A percentile compares a stretch with the other conserved stretches of the same genome.
phyloP scores from a whole-genome alignment of 2,113 vertebrate genomes.

The Gnathonemus longibarbis region DNA sequence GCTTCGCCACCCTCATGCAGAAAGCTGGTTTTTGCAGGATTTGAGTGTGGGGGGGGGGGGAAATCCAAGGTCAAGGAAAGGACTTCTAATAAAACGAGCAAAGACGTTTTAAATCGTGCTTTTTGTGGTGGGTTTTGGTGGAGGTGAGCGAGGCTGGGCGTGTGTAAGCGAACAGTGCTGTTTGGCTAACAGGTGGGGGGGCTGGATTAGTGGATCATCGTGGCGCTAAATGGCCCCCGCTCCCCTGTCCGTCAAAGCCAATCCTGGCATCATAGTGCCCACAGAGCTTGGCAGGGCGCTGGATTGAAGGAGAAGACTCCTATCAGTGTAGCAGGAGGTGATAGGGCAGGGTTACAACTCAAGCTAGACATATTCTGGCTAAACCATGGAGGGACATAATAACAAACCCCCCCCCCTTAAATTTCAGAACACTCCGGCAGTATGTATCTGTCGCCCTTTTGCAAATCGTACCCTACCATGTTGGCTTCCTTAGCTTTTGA shows the following conservation, averaged over 20 bases:
- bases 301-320: constrained; percentile 44
- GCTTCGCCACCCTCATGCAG: background rate
- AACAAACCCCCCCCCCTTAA: background rate
- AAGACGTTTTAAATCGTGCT: background rate
- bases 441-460: background rate
- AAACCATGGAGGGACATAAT: background rate
- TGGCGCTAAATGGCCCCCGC: constrained; percentile 27
- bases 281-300: constrained; percentile 43
- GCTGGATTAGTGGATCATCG: background rate
- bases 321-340: constrained; percentile 51
- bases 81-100: background rate
- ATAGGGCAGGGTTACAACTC: constrained; percentile 46
- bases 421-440: background rate
- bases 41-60: background rate
- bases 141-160: background rate
- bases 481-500: background rate
- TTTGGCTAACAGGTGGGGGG: background rate
- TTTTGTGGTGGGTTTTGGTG: background rate
- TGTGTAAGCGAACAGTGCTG: background rate
- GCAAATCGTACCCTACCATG: background rate
- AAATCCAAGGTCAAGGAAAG: background rate
- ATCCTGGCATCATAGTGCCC: constrained; percentile 31
- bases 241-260: constrained; percentile 38
- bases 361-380: constrained; percentile 56
- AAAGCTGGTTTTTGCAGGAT: background rate